Conservation (phyloP, 2,113 vertebrate species). For the Lipophrys pholis region DNA sequence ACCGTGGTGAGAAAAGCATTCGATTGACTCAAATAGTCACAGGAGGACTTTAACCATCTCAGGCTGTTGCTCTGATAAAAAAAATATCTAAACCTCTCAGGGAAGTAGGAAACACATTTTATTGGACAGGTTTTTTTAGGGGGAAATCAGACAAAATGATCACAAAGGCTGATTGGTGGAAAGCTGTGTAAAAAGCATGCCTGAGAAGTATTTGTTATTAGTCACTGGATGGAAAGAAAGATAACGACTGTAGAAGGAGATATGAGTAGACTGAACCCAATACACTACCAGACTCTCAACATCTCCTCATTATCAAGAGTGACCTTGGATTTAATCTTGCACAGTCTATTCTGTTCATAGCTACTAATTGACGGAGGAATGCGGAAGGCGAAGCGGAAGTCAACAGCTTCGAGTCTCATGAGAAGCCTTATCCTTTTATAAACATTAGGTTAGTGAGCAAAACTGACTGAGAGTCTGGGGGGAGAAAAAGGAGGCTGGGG, state of each 20-base stretch:
- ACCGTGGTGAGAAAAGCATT: not conserved
- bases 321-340: slow-evolving; percentile 12
- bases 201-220: not conserved
- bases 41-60: slow-evolving; percentile 1
- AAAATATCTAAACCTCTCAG: not conserved
- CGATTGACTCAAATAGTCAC: slow-evolving; percentile 9
- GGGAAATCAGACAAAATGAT: not conserved
- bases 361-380: slow-evolving; percentile 70
- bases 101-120: not conserved
- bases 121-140: no score
- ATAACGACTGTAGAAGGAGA: not conserved
- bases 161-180: not conserved
- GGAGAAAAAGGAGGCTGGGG: not conserved
- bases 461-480: not conserved
- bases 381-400: slow-evolving; percentile 64
- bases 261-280: not conserved
- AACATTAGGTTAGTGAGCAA: slow-evolving; percentile 52
- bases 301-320: slow-evolving; percentile 15
- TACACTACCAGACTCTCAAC: slow-evolving; percentile 21
- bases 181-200: not conserved
- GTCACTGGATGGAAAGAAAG: not conserved
- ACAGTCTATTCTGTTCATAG: slow-evolving; percentile 16
- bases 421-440: slow-evolving; percentile 67
- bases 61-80: slow-evolving; percentile 8
- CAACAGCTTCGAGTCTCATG: slow-evolving; percentile 65